These are phyloP conservation scores for Ctenopoma multispine DNA, from an alignment of 2,797 vertebrate species.

Conservation along the genomic window DNA sequence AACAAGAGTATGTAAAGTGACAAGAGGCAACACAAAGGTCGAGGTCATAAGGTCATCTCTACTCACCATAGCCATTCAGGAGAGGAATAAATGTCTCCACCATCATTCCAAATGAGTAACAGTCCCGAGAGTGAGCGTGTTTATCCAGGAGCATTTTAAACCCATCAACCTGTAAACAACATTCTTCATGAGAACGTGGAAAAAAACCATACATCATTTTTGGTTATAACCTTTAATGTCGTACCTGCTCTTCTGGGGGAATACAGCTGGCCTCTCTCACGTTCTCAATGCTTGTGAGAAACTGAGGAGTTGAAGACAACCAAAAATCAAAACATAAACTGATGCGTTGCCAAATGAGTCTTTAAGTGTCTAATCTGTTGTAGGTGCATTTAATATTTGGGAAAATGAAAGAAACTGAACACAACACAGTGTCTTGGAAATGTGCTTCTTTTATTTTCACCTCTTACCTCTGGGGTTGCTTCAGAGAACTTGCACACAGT, in stretches of 20 bases:
- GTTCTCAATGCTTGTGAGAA: constrained; percentile 87
- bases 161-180: constrained; percentile 74
- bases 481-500: constrained; percentile 93
- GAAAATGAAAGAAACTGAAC: not conserved
- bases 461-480: constrained; percentile 91
- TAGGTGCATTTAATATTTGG: not conserved
- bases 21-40: not conserved
- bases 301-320: constrained; percentile 78
- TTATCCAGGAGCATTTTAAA: constrained; percentile 87
- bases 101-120: constrained; percentile 91
- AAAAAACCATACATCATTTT: not conserved
- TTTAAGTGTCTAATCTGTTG: not conserved
- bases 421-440: not conserved
- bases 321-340: constrained; percentile 6
- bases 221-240: not conserved
- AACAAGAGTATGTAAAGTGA: not conserved
- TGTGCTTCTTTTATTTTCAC: not conserved
- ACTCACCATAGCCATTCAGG: constrained; percentile 89
- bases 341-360: not conserved
- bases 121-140: constrained; percentile 91
- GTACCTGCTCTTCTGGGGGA: constrained; percentile 92
- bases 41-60: not conserved
- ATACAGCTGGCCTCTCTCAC: constrained; percentile 87
- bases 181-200: constrained; percentile 23
- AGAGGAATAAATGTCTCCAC: constrained; percentile 87